These are phyloP conservation scores for Papilio gigon DNA, from an alignment of 2,888 invertebrate species.

Conservation along the genomic window DNA sequence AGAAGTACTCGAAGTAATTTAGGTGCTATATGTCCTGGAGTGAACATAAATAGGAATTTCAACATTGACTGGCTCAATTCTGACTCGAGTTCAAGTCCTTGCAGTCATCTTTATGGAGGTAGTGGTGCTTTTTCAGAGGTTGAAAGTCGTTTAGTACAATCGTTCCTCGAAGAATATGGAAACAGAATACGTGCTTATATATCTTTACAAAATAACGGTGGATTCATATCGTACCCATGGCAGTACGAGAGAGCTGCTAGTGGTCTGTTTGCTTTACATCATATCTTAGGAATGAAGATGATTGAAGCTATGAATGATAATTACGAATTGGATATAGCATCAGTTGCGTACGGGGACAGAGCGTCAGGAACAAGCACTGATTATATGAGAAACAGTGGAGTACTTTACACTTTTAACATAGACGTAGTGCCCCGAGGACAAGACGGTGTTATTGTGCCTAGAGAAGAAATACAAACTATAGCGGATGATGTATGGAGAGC, in stretches of 20 bases:
- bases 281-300: conserved; percentile 63
- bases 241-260: conserved; percentile 80
- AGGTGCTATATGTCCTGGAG: conserved; percentile 83
- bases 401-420: conserved; percentile 63
- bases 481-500: conserved; percentile 67
- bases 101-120: conserved; percentile 85
- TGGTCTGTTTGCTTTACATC: conserved; percentile 66
- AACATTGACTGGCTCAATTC: conserved; percentile 85
- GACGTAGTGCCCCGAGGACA: conserved; percentile 58
- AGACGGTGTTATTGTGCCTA: conserved; percentile 61
- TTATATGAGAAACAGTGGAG: conserved; percentile 57
- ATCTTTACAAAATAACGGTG: conserved; percentile 89
- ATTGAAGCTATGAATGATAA: conserved; percentile 52
- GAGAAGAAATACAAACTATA: conserved; percentile 56
- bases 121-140: conserved; percentile 84
- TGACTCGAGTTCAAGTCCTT: conserved; percentile 83
- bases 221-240: conserved; percentile 86
- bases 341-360: conserved; percentile 60
- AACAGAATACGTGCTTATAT: conserved; percentile 84
- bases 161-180: conserved; percentile 78
- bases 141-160: conserved; percentile 83
- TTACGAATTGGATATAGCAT: conserved; percentile 61
- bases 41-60: conserved; percentile 90
- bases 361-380: conserved; percentile 70
- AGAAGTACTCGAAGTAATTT: conserved; percentile 70